phyloP scores from a whole-genome alignment of 2,888 invertebrate genomes.

The Nesidiocoris tenuis region DNA sequence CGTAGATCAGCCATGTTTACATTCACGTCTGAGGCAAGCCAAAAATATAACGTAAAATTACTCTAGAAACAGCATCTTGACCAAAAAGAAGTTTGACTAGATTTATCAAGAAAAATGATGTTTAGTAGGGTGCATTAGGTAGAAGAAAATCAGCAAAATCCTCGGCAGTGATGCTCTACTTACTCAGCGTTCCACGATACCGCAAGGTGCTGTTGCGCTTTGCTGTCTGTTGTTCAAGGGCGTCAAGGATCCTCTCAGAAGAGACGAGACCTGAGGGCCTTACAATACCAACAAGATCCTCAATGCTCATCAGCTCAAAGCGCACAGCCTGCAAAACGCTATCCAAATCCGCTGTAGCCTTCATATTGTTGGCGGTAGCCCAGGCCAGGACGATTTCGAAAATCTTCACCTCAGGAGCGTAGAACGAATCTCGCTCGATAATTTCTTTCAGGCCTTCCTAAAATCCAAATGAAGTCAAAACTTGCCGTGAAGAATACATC shows the following conservation, averaged over 20 bases:
- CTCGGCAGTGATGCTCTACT: no score
- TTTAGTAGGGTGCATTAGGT: no score
- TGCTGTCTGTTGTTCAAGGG: conserved; percentile 82
- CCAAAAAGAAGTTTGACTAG: no score
- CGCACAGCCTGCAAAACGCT: conserved; percentile 55
- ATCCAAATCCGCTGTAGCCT: conserved; percentile 38
- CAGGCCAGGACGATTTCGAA: conserved; percentile 86
- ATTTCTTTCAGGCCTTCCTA: conserved; percentile 79
- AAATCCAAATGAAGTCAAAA: conserved; percentile 47
- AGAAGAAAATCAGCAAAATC: no score
- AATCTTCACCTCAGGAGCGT: conserved; percentile 92
- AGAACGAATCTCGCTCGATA: conserved; percentile 89
- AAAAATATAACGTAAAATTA: no score
- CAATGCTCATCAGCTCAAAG: conserved; percentile 82
- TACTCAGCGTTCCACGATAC: conserved; percentile 79
- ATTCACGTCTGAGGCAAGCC: conserved; percentile 69
- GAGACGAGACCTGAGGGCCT: conserved; percentile 82
- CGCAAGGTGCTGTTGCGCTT: conserved; percentile 70
- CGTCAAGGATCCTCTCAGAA: conserved; percentile 89
- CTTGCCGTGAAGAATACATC: background rate
- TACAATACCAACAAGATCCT: conserved; percentile 84
- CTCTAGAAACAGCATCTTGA: no score
- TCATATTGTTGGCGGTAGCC: conserved; percentile 72
- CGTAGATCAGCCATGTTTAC: conserved; percentile 86
- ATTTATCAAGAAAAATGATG: no score